Percentiles rank a stretch among this genome's conserved stretches.
Evolutionary conservation across 2,797 vertebrate genomes (phyloP).

Genomic region (Squalus acanthias): DNA sequence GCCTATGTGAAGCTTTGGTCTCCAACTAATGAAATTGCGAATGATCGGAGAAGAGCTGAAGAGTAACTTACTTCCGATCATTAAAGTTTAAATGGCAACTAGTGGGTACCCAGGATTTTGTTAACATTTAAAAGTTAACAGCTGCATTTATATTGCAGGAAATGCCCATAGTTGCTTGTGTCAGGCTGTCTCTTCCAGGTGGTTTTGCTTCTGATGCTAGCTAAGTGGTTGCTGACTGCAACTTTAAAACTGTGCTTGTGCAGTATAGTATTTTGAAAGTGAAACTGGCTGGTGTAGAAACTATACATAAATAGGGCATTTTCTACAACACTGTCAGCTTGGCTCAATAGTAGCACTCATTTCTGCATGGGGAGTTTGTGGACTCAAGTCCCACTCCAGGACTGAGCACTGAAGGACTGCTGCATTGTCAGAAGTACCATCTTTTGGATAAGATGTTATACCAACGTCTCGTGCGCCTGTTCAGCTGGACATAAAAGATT

Average conservation of each 20-base stretch:
- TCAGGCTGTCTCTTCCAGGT: background rate
- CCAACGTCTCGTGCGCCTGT: background rate
- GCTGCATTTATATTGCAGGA: background rate
- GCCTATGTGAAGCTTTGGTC: background rate
- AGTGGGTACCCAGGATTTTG: background rate
- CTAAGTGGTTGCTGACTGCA: background rate
- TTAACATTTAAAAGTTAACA: background rate
- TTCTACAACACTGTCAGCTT: background rate
- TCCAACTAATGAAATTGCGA: background rate
- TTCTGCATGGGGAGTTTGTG: background rate
- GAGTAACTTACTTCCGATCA: background rate
- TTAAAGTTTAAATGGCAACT: background rate
- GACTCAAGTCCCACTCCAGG: background rate
- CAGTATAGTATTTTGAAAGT: background rate
- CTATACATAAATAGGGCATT: no score
- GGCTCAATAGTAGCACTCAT: background rate
- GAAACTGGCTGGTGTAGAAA: background rate
- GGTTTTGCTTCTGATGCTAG: background rate
- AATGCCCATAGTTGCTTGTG: background rate
- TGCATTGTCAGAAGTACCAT: background rate
- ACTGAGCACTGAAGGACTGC: background rate
- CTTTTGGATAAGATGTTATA: background rate
- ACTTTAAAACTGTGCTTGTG: background rate
- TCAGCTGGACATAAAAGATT: background rate
- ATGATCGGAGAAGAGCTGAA: background rate